Conservation (phyloP, 2,113 vertebrate species). For the Gobio gobio region DNA sequence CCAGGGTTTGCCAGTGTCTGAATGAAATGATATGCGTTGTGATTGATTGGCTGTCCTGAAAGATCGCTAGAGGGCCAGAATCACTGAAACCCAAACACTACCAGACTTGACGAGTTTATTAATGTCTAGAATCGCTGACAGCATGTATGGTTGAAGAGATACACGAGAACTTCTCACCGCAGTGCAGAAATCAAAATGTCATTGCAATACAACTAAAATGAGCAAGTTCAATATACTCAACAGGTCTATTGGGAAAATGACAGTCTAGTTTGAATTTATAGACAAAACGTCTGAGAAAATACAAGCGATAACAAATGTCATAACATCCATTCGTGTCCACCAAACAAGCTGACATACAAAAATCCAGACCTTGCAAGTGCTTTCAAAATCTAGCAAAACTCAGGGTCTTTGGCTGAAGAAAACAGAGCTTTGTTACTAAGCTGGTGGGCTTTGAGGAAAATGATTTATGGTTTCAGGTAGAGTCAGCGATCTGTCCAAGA, state of each 20-base stretch:
- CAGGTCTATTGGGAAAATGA: conserved; percentile 2
- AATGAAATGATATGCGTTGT: conserved; percentile 70
- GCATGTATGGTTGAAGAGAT: conserved; percentile 33
- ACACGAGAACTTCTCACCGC: neutral
- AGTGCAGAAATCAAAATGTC: neutral
- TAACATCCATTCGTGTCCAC: neutral
- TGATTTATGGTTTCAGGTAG: conserved; percentile 29
- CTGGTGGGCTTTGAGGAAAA: conserved; percentile 17
- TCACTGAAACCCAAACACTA: conserved; percentile 61
- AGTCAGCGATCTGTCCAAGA: neutral
- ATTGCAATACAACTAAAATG: neutral
- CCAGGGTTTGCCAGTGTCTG: conserved; percentile 70
- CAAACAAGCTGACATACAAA: neutral
- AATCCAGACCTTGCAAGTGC: neutral
- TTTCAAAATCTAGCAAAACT: conserved; percentile 1
- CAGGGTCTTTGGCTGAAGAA: neutral
- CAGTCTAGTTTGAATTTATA: neutral
- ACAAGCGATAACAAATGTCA: neutral
- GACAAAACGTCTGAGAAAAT: neutral
- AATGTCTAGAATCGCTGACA: conserved; percentile 48
- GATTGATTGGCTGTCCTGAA: conserved; percentile 75
- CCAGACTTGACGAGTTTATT: conserved; percentile 56
- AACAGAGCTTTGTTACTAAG: conserved; percentile 24
- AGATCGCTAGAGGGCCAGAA: conserved; percentile 63
- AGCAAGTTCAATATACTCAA: conserved; percentile 3